phyloP scores from a whole-genome alignment of 2,888 invertebrate species.

The Drosophila dives region DNA sequence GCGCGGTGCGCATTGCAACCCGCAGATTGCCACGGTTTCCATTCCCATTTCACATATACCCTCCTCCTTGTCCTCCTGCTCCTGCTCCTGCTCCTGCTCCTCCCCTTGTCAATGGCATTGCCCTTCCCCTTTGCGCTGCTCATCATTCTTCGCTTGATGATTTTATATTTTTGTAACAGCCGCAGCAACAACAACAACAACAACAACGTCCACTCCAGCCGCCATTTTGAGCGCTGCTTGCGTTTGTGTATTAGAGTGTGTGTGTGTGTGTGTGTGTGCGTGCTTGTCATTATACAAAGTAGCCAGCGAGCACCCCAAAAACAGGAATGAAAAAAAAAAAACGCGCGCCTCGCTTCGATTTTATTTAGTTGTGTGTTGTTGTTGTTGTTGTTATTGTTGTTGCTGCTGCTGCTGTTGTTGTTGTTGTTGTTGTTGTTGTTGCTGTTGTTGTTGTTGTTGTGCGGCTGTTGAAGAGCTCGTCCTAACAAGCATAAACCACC shows the following conservation, averaged over 20 bases:
- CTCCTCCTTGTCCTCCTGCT: neutral
- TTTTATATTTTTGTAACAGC: constrained; percentile 62
- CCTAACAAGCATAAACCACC: constrained; percentile 68
- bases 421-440: constrained; percentile 11
- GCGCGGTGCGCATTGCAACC: constrained; percentile 61
- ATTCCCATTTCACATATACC: constrained; percentile 2
- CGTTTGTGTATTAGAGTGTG: neutral
- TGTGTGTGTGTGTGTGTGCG: constrained; percentile 12
- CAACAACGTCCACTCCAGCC: constrained; percentile 30
- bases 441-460: constrained; percentile 35
- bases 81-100: constrained; percentile 1
- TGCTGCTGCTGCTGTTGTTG: constrained; percentile 20
- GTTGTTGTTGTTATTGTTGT: constrained; percentile 37
- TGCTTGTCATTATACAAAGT: constrained; percentile 52
- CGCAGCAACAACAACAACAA: constrained; percentile 29
- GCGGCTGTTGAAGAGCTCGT: constrained; percentile 61
- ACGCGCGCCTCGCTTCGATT: constrained; percentile 45
- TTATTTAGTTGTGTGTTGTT: constrained; percentile 30
- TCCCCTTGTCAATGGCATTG: constrained; percentile 1
- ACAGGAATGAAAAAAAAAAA: constrained; percentile 24
- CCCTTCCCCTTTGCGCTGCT: constrained; percentile 18
- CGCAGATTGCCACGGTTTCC: constrained; percentile 49
- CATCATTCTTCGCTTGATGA: constrained; percentile 54
- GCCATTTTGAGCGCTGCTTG: constrained; percentile 46
- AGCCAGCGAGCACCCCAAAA: constrained; percentile 58